These are phyloP conservation scores for Apamea sordens DNA, from an alignment of 2,888 invertebrate species.

Conservation along the genomic window DNA sequence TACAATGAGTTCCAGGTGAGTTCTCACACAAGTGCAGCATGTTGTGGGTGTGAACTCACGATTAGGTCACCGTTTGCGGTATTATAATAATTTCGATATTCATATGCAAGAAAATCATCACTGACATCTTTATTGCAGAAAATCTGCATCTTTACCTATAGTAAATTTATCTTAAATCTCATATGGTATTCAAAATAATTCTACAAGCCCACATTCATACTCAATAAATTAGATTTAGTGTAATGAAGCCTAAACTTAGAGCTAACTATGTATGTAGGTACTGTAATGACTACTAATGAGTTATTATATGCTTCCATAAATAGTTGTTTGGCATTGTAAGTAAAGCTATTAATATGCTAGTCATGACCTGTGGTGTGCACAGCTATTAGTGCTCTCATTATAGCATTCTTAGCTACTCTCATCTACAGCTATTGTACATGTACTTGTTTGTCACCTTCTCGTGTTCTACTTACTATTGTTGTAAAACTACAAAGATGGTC, in stretches of 20 bases:
- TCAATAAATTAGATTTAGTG: background rate
- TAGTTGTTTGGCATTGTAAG: slow-evolving; percentile 39
- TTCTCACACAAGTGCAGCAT: slow-evolving; percentile 25
- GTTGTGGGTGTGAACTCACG: slow-evolving; percentile 48
- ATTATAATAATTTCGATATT: slow-evolving; percentile 42
- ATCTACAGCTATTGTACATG: background rate
- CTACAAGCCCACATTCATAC: background rate
- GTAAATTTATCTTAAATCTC: slow-evolving; percentile 1
- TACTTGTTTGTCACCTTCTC: background rate
- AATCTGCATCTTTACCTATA: background rate
- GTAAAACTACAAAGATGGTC: background rate
- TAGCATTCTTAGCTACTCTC: slow-evolving; percentile 1
- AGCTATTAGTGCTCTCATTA: slow-evolving; percentile 30
- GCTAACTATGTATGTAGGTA: background rate
- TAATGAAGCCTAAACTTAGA: slow-evolving; percentile 9
- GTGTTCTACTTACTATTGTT: background rate
- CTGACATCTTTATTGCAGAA: slow-evolving; percentile 14
- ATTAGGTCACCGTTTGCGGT: slow-evolving; percentile 59
- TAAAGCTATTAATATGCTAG: slow-evolving; percentile 45
- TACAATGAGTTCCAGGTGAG: slow-evolving; percentile 97
- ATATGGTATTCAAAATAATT: slow-evolving; percentile 27
- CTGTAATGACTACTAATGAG: slow-evolving; percentile 17
- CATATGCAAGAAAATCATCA: slow-evolving; percentile 9
- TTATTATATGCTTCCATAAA: slow-evolving; percentile 42
- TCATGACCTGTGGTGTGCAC: slow-evolving; percentile 31